Evolutionary conservation across 2,888 invertebrate genomes (phyloP).

Genomic region (Drosophila niveifrons): DNA sequence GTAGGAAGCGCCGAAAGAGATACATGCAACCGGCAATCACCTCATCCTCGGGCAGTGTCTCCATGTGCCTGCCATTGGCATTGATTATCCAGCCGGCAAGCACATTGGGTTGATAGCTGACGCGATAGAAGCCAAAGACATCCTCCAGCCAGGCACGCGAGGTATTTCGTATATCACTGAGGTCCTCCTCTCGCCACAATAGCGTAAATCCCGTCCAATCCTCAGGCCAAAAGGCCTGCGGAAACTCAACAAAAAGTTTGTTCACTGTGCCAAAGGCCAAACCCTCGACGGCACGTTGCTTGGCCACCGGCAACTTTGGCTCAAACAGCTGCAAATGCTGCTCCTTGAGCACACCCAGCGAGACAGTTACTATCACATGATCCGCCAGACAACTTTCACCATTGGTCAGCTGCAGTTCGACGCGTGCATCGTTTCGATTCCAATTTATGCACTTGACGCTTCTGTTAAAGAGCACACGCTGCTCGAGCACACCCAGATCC

Average conservation of each 20-base stretch:
- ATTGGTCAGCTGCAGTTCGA: conserved; percentile 83
- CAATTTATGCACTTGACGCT: conserved; percentile 77
- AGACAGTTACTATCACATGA: conserved; percentile 88
- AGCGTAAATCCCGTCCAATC: conserved; percentile 87
- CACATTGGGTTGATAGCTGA: conserved; percentile 88
- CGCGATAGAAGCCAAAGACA: conserved; percentile 89
- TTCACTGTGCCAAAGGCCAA: conserved; percentile 88
- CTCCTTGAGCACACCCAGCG: conserved; percentile 88
- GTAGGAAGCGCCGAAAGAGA: conserved; percentile 83
- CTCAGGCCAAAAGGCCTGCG: conserved; percentile 87
- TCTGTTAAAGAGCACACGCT: conserved; percentile 81
- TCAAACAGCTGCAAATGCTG: conserved; percentile 84
- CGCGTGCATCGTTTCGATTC: conserved; percentile 77
- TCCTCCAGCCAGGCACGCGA: conserved; percentile 88
- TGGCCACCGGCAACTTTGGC: conserved; percentile 86
- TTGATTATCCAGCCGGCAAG: conserved; percentile 91
- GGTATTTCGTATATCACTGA: conserved; percentile 79
- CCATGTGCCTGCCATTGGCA: conserved; percentile 88
- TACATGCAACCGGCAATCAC: conserved; percentile 82
- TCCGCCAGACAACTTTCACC: conserved; percentile 86
- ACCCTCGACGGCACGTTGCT: conserved; percentile 86
- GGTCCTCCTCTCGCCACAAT: conserved; percentile 87
- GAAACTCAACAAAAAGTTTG: conserved; percentile 88
- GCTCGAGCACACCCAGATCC: conserved; percentile 82
- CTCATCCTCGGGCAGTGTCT: conserved; percentile 87